Base-by-base conservation (phyloP, 2,888 invertebrate species). In the Abrostola triplasia region DNA sequence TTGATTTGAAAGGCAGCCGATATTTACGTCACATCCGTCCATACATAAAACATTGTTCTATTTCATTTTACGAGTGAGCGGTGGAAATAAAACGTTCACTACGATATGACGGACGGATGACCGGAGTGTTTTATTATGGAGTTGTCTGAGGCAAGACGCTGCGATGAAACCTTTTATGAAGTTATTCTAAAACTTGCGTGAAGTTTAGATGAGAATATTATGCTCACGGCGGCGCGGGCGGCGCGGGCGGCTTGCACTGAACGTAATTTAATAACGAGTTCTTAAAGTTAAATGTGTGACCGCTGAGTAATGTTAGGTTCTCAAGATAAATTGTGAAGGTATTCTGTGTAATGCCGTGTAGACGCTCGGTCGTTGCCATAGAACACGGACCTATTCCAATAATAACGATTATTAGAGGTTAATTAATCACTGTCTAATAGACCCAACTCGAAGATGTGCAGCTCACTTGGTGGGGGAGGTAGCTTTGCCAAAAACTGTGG, bases 1-100 rank as follows among this genome's bases (percentile, higher is more conserved):
- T 70, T 59, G 72, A 70, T 77, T 70, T 67, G 68, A 70, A 52
- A 67, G 71, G 62, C 60, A 36, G 42, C 59, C 64, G 36, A 60
- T 64, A 37, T 67, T 64, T 48, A 49, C 52, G 59, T 54, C 56
- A 66, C 64, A 52, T 69, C 52, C 50, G 47, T 24, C 51, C 73
- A 36, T 52, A 60, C 64, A 74, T 67, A 77, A 73, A 77, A 74
- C 59, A 69, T 68, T 71, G 62, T 62, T 68, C 57, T 73, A 67
- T 73, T 64, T 66, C 53, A 66, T 75, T 70, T 80, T 75, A 80
- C 67, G 75, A 72, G 72, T 67, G 65, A 67, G 70, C 70, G 68
- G 68, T 66, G 63, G 51, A 66, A 73, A 77, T 61, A 71, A 77
- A 80, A 67, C 24, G 52, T 44, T 71, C 12, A 13, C 53, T 36